A percentile compares a stretch with the other conserved stretches of the same genome.
phyloP scores from a whole-genome alignment of 1,140 invertebrate species.

The Yoshiicerus persimilis region DNA sequence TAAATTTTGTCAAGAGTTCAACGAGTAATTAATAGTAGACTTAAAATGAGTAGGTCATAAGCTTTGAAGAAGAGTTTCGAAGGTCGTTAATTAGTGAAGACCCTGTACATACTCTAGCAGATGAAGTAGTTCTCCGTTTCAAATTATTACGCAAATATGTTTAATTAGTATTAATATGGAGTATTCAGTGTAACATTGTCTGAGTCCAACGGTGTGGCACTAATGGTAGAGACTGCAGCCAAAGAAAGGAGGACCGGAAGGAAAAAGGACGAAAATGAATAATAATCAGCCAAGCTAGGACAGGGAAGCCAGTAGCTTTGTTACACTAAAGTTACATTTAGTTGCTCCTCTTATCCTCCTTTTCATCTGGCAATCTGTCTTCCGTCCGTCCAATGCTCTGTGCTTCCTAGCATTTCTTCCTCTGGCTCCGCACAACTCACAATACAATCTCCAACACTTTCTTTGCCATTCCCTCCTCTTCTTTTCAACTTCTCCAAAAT shows the following conservation, averaged over 20 bases:
- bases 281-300: background rate
- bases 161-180: background rate
- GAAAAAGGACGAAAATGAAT: background rate
- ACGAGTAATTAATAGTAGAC: too few species aligned
- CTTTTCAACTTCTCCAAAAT: background rate
- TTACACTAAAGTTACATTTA: background rate
- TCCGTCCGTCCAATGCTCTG: background rate
- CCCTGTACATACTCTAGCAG: too few species aligned
- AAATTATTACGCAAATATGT: background rate
- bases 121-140: too few species aligned
- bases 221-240: background rate
- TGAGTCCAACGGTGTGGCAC: background rate
- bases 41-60: too few species aligned
- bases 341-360: background rate
- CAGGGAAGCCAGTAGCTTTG: background rate
- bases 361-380: background rate
- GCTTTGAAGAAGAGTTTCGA: too few species aligned
- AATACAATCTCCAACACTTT: background rate
- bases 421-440: too few species aligned
- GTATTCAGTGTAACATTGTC: background rate
- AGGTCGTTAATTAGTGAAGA: too few species aligned
- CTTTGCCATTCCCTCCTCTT: background rate
- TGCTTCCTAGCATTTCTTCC: too few species aligned
- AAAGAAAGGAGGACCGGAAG: background rate
- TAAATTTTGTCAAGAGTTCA: too few species aligned